Conservation (phyloP, 2,797 vertebrate species). For the Podarcis lilfordi region DNA sequence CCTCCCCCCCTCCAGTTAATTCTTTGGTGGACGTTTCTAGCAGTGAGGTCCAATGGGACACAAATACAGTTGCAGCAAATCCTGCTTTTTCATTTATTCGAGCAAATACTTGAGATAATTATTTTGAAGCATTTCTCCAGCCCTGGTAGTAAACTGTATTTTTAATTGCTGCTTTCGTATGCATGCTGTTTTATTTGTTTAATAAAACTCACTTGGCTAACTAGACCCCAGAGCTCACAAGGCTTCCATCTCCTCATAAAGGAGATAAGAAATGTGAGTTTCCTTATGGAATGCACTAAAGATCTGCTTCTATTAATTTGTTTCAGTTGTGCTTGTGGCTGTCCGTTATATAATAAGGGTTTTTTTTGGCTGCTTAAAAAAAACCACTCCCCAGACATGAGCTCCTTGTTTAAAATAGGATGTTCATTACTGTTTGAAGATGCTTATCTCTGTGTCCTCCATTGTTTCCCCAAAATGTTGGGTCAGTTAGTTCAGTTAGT, state of each 20-base stretch:
- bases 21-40: neutral
- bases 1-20: neutral
- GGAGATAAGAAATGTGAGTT: slow-evolving; percentile 64
- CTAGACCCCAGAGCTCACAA: slow-evolving; percentile 46
- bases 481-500: neutral
- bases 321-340: slow-evolving; percentile 56
- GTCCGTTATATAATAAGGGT: slow-evolving; percentile 21
- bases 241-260: slow-evolving; percentile 64
- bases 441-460: neutral
- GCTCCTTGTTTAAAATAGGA: slow-evolving; percentile 41
- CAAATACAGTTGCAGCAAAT: neutral
- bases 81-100: neutral
- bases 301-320: slow-evolving; percentile 69
- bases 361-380: slow-evolving; percentile 11
- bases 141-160: slow-evolving; percentile 37
- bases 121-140: neutral
- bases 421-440: neutral
- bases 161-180: slow-evolving; percentile 57
- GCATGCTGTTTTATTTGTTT: slow-evolving; percentile 68
- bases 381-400: slow-evolving; percentile 37
- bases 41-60: neutral
- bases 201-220: slow-evolving; percentile 65
- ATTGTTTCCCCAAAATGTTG: neutral
- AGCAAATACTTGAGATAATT: neutral
- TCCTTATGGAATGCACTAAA: slow-evolving; percentile 65